Evolutionary conservation across 1,140 invertebrate genomes (phyloP), one percentile per base, ranked within the genome.

Genomic region (Drosophila nigromelanica): DNA sequence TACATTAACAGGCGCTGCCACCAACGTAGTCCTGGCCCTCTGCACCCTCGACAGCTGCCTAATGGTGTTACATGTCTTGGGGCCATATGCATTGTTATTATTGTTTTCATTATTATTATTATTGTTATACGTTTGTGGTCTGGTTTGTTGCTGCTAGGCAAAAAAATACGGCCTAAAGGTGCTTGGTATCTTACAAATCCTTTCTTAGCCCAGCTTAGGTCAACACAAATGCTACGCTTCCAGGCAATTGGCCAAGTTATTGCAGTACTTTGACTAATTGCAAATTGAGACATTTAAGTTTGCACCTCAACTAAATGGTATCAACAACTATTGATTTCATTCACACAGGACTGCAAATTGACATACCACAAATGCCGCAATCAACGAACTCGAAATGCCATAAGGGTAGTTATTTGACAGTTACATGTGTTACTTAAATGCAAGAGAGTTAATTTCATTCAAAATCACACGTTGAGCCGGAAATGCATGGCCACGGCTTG

Each of bases 21-120:
- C 15, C 37, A 33, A 8, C 11, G 27, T 37, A 35, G 64, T 14
- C 14, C 21, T 39, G n/a, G 47, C 43, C n/a, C 47, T 73, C 52
- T 63, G 45, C 15, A 51, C 21, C 21, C 21, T 43, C 48, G 64
- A 30, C 27, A 75, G 54, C 62, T 63, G 63, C 45, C 66, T 78
- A 85, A 86, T 86, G 74, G 81, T 80, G 81, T 89, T 71, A 89
- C 83, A 79, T 77, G 71, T 71, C 82, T 79, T 37, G 52, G 42
- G 76, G 83, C 61, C 66, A 79, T 79, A 56, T 43, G 73, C 61
- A 72, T 78, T 82, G 76, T 45, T 74, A 67, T 76, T 69, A 69
- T 73, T 52, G 30, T 50, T 47, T 35, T 35, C 7, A 18, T 18
- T 18, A 67, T 63, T 55, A 35, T 52, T 27, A 27, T 5, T 27